phyloP scores from a whole-genome alignment of 2,113 vertebrate genomes.

The Peromyscus maniculatus region DNA sequence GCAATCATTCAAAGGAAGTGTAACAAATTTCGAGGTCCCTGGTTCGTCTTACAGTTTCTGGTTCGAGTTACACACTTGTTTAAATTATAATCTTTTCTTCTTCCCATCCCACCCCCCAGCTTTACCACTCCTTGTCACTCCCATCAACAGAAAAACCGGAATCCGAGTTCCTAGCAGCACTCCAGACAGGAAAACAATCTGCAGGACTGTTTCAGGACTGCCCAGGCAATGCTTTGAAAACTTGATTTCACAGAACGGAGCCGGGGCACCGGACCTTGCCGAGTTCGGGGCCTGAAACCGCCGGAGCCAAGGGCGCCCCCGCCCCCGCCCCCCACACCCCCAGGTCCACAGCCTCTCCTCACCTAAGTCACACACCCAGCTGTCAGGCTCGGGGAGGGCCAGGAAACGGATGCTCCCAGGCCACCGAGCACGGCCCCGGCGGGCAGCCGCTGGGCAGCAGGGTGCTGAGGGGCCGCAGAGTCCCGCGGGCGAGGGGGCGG shows the following conservation, averaged over 20 bases:
- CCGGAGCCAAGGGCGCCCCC: not conserved
- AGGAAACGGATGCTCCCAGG: conserved; percentile 43
- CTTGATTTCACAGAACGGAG: conserved; percentile 4
- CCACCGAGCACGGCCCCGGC: not conserved
- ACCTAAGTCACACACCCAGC: conserved; percentile 50
- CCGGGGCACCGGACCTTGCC: not conserved
- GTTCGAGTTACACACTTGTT: not conserved
- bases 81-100: not conserved
- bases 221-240: conserved; percentile 45
- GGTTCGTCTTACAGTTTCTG: not conserved
- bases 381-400: conserved; percentile 40
- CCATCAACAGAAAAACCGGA: conserved; percentile 30
- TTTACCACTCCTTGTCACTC: conserved; percentile 34
- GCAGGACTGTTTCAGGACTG: not conserved
- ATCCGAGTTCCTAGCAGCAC: conserved; percentile 43
- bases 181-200: not conserved
- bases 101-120: not conserved
- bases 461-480: not conserved
- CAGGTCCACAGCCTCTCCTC: conserved; percentile 46
- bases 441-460: not conserved
- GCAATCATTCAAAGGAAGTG: not conserved
- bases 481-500: not conserved
- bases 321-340: not conserved
- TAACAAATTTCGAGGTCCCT: conserved; percentile 2
- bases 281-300: not conserved